Percentiles rank a stretch among this genome's conserved stretches.
Conservation (phyloP, 2,888 invertebrate genomes). For the Cactoblastis cactorum region DNA sequence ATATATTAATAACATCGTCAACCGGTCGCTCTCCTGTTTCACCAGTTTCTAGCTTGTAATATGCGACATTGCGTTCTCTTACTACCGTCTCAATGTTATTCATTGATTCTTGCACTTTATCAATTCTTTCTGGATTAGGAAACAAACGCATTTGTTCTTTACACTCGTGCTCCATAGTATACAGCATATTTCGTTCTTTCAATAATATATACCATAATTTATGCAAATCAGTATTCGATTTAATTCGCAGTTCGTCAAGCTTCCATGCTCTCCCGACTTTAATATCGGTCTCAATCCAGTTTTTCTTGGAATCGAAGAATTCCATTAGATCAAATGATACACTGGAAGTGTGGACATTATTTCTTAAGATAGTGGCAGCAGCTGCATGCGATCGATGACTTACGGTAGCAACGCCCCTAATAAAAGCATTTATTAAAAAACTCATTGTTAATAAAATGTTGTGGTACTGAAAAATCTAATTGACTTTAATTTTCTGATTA, state of each 20-base stretch:
- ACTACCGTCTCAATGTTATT: conserved; percentile 93
- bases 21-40: conserved; percentile 88
- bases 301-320: conserved; percentile 92
- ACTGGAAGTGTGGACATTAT: conserved; percentile 57
- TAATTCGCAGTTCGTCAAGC: conserved; percentile 93
- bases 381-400: conserved; percentile 35
- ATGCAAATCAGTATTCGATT: conserved; percentile 96
- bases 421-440: conserved; percentile 31
- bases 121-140: conserved; percentile 95
- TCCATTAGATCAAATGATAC: conserved; percentile 83
- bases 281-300: conserved; percentile 88
- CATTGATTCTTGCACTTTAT: conserved; percentile 98
- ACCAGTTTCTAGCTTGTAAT: conserved; percentile 93
- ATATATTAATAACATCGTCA: conserved; percentile 73
- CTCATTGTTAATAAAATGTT: conserved; percentile 32
- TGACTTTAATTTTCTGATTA: too few relatives aligned
- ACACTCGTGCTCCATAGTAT: conserved; percentile 95
- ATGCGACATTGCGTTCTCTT: conserved; percentile 94
- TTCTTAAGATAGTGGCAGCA: conserved; percentile 21
- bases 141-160: conserved; percentile 83
- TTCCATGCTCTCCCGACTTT: conserved; percentile 93
- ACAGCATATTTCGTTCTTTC: conserved; percentile 97
- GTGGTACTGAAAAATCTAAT: neutral
- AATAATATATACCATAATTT: conserved; percentile 95
- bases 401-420: conserved; percentile 32